These are phyloP conservation scores for Poicephalus gulielmi DNA, from an alignment of 2,113 vertebrate genomes.

Conservation along the genomic window DNA sequence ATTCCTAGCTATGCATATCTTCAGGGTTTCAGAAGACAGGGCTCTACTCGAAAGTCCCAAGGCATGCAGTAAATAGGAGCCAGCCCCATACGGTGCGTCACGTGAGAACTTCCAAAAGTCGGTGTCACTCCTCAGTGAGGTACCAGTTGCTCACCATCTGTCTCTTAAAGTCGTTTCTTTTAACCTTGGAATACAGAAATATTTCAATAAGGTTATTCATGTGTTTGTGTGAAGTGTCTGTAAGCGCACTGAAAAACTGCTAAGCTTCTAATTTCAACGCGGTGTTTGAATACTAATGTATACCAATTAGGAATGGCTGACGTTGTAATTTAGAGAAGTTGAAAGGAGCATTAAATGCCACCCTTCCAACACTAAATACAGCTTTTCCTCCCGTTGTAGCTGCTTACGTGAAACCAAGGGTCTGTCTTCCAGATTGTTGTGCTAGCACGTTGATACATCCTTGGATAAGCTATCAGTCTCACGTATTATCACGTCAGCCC, in stretches of 20 bases:
- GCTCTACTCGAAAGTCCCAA: background rate
- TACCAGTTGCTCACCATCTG: slow-evolving; percentile 29
- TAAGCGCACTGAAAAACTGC: background rate
- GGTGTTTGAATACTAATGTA: slow-evolving; percentile 25
- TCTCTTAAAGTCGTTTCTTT: background rate
- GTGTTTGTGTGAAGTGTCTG: background rate
- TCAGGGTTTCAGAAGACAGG: background rate
- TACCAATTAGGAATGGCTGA: slow-evolving; percentile 26
- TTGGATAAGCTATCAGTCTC: background rate
- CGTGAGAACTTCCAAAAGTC: slow-evolving; percentile 22
- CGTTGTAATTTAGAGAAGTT: background rate
- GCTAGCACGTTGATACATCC: background rate
- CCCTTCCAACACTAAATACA: slow-evolving; percentile 12
- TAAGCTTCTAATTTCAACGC: background rate
- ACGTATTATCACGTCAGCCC: background rate
- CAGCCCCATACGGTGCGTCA: accelerated
- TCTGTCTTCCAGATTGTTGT: slow-evolving; percentile 8
- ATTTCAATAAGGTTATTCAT: background rate
- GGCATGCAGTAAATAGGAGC: background rate
- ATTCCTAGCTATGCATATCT: accelerated
- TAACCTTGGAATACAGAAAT: slow-evolving; percentile 15
- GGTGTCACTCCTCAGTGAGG: background rate
- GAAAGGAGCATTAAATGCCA: slow-evolving; percentile 36
- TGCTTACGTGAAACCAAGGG: background rate
- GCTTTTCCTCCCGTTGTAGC: background rate